These are phyloP conservation scores for Polypterus bichir DNA, from an alignment of 2,113 vertebrate genomes.

Conservation along the genomic window DNA sequence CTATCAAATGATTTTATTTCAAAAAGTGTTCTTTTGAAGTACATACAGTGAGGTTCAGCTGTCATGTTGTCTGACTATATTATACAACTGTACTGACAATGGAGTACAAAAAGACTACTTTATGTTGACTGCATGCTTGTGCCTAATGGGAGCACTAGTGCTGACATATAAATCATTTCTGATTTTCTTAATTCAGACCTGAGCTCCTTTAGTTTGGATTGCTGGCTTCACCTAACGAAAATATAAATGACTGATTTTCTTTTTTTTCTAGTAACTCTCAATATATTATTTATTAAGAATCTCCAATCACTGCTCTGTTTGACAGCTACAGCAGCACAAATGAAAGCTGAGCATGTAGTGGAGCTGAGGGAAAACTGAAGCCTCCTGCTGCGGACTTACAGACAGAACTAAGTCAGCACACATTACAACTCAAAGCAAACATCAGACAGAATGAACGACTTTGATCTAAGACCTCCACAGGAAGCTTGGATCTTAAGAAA, in stretches of 20 bases:
- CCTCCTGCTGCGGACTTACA: constrained; percentile 69
- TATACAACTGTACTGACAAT: neutral
- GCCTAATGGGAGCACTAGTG: constrained; percentile 7
- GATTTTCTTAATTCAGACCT: constrained; percentile 8
- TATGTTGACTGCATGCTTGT: neutral
- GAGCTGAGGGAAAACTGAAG: constrained; percentile 48
- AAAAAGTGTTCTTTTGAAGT: constrained; percentile 23
- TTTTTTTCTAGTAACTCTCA: constrained; percentile 27
- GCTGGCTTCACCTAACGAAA: constrained; percentile 17
- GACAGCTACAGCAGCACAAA: constrained; percentile 52
- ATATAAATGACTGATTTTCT: constrained; percentile 42
- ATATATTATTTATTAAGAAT: constrained; percentile 59
- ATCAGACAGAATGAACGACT: constrained; percentile 88
- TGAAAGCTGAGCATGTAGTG: constrained; percentile 58
- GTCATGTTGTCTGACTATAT: neutral
- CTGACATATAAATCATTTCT: constrained; percentile 6
- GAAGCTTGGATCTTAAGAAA: constrained; percentile 95
- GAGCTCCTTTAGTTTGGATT: constrained; percentile 9
- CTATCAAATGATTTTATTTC: constrained; percentile 25
- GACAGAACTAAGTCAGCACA: constrained; percentile 90
- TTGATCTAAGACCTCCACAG: constrained; percentile 92
- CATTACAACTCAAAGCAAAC: constrained; percentile 83
- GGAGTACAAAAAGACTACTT: neutral
- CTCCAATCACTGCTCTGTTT: constrained; percentile 48
- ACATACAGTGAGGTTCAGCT: neutral